Evolutionary conservation across 2,888 invertebrate genomes (phyloP).

Genomic region (Drosophila mimica): DNA sequence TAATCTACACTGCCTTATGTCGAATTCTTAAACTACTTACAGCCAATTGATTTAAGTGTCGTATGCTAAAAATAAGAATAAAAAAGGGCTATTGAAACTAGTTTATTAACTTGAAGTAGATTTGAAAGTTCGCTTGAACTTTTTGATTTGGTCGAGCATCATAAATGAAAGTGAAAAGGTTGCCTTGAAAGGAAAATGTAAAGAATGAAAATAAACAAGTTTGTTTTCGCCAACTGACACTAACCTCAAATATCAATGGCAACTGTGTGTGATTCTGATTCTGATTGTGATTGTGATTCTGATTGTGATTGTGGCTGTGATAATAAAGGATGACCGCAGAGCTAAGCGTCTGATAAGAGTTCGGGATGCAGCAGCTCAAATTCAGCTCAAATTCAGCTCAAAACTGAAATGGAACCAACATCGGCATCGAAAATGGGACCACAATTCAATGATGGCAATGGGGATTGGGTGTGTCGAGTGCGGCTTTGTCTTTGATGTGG

Average conservation of each 20-base stretch:
- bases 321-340: slow-evolving; percentile 51
- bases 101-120: not conserved
- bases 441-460: slow-evolving; percentile 48
- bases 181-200: slow-evolving; percentile 26
- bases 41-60: not conserved
- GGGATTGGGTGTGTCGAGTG: not conserved
- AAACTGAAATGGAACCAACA: slow-evolving; percentile 63
- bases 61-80: not conserved
- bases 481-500: slow-evolving; percentile 62
- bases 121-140: not conserved
- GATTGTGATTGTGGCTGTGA: not conserved
- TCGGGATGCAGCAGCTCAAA: slow-evolving; percentile 23
- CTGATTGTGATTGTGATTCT: not conserved
- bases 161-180: slow-evolving; percentile 6
- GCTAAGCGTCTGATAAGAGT: slow-evolving; percentile 56
- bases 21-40: not conserved
- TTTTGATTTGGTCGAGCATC: not conserved
- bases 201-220: slow-evolving; percentile 34
- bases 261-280: not conserved
- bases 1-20: too few relatives aligned
- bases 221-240: slow-evolving; percentile 9
- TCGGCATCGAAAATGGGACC: slow-evolving; percentile 68
- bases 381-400: slow-evolving; percentile 15
- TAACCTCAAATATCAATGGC: slow-evolving; percentile 40
- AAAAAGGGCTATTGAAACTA: not conserved